Evolutionary conservation across 2,113 vertebrate genomes (phyloP).

Genomic region (Sterna hirundo): DNA sequence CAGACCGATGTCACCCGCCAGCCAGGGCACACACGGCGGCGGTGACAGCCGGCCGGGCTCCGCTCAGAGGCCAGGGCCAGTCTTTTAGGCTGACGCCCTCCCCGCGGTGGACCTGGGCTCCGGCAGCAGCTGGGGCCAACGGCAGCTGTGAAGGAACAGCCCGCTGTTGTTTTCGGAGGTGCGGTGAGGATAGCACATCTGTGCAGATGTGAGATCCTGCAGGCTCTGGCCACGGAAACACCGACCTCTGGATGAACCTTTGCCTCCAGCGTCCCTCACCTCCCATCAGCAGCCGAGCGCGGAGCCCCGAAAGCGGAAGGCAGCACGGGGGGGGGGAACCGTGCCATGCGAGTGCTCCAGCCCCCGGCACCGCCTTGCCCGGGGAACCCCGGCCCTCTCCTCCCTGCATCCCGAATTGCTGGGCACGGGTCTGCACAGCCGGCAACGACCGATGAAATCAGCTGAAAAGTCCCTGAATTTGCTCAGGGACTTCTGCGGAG

Average conservation of each 20-base stretch:
- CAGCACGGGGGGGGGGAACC: background rate
- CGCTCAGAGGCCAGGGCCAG: background rate
- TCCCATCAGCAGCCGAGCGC: background rate
- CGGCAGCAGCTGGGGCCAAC: background rate
- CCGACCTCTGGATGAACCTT: slow-evolving; percentile 41
- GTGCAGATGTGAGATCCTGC: slow-evolving; percentile 66
- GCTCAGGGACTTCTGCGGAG: background rate
- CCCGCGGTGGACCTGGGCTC: rapidly evolving
- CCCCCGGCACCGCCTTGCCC: rapidly evolving
- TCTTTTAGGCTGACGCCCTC: background rate
- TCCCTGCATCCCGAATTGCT: background rate
- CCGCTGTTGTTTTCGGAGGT: background rate
- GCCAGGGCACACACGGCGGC: background rate
- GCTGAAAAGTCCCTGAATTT: slow-evolving; percentile 15
- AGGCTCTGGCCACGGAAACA: slow-evolving; percentile 54
- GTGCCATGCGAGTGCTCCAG: rapidly evolving
- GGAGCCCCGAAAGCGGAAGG: background rate
- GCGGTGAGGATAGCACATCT: slow-evolving; percentile 19
- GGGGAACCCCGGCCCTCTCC: background rate
- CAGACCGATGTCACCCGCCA: background rate
- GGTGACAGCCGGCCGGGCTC: background rate
- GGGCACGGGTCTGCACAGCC: background rate
- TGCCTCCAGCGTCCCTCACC: slow-evolving; percentile 44
- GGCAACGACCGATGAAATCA: background rate
- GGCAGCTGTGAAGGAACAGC: background rate